Conservation (phyloP, 2,888 invertebrate species). For the Willowsia nigromaculata region DNA sequence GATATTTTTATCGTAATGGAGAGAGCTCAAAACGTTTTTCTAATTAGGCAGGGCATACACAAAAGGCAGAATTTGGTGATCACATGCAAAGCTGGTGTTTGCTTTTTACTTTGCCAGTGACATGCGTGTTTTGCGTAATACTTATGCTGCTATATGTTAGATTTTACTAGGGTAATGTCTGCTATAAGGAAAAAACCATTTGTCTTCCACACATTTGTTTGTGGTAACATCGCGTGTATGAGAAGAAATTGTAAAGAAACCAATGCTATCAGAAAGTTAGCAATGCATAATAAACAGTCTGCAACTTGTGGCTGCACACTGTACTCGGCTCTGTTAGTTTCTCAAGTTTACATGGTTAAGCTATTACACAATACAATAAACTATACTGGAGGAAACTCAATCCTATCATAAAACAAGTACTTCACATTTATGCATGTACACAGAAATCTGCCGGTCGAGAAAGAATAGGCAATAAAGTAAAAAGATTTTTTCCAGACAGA, state of each 20-base stretch:
- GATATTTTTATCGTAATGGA: neutral
- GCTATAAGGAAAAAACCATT: neutral
- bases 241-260: neutral
- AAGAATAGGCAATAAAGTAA: no score
- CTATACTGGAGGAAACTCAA: no score
- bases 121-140: neutral
- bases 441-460: no score
- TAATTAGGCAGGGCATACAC: neutral
- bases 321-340: neutral
- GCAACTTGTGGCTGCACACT: neutral
- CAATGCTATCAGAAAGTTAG: neutral
- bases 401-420: no score
- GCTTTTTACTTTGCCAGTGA: neutral
- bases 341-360: no score
- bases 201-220: neutral
- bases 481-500: no score
- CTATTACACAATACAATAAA: no score
- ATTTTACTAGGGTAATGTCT: neutral
- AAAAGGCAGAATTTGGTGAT: neutral
- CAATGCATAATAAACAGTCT: neutral
- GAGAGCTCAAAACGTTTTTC: constrained; percentile 6
- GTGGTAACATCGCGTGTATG: no score
- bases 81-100: neutral
- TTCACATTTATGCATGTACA: no score
- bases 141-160: neutral